Percentiles rank a stretch among this genome's conserved stretches.
Conservation (phyloP, 30 jellyfish, hydroid and myxozoan genomes). For the Aurelia aurita region DNA sequence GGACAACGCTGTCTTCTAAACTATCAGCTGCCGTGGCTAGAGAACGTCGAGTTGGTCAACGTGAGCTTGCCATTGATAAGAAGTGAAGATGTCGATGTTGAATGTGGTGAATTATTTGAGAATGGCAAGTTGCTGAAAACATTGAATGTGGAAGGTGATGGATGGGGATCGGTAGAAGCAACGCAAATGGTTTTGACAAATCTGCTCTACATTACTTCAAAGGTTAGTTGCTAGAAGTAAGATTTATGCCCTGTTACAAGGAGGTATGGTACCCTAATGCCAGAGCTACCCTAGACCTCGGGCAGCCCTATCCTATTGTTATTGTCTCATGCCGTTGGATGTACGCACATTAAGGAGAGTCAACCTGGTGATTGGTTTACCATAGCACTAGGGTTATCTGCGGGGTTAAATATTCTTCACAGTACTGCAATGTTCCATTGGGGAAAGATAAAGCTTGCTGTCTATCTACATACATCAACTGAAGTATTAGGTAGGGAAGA, state of each 20-base stretch:
- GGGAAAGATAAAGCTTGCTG: too few relatives aligned
- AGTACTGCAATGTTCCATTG: too few relatives aligned
- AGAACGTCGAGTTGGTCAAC: conserved; percentile 88
- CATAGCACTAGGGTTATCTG: too few relatives aligned
- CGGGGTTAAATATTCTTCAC: too few relatives aligned
- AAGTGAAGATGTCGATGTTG: conserved; percentile 25
- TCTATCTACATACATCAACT: too few relatives aligned
- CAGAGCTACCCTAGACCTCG: too few relatives aligned
- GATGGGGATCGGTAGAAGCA: conserved; percentile 97
- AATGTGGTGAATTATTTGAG: conserved; percentile 23
- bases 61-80: conserved; percentile 46
- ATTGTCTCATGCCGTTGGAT: too few relatives aligned
- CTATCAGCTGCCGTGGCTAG: conserved; percentile 93
- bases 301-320: too few relatives aligned
- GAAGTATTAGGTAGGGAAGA: too few relatives aligned
- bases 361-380: too few relatives aligned
- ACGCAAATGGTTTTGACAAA: conserved; percentile 94
- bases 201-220: conserved; percentile 89
- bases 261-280: too few relatives aligned
- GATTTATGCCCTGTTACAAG: not conserved
- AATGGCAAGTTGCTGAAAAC: conserved; percentile 71
- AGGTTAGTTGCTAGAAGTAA: conserved; percentile 54
- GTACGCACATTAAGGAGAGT: too few relatives aligned
- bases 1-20: conserved; percentile 95
- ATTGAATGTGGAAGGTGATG: conserved; percentile 76